phyloP scores from a whole-genome alignment of 2,888 invertebrate species.

The Hirtodrosophila confusa region DNA sequence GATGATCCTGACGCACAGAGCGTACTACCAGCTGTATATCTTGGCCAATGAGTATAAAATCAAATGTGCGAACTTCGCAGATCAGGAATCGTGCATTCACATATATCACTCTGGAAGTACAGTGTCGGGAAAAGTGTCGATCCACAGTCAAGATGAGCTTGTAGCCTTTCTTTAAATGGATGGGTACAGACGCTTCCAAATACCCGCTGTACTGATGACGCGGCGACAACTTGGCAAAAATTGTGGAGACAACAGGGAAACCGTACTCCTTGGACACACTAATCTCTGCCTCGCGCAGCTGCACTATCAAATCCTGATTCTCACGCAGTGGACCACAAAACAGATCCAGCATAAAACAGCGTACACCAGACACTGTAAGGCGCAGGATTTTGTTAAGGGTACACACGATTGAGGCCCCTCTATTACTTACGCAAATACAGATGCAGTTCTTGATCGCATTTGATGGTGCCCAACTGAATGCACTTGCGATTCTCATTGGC shows the following conservation, averaged over 20 bases:
- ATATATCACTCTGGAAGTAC: constrained; percentile 56
- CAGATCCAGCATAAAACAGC: constrained; percentile 77
- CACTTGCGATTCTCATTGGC: constrained; percentile 70
- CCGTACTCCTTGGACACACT: constrained; percentile 64
- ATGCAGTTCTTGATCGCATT: constrained; percentile 42
- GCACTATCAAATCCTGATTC: constrained; percentile 69
- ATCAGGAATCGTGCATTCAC: constrained; percentile 79
- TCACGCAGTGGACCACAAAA: constrained; percentile 67
- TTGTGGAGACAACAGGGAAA: constrained; percentile 71
- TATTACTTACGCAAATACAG: constrained; percentile 59
- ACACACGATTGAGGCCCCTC: neutral
- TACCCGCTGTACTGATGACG: constrained; percentile 76
- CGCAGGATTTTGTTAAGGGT: too few relatives aligned
- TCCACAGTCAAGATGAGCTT: constrained; percentile 62
- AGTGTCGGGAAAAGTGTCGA: constrained; percentile 56
- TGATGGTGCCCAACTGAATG: constrained; percentile 51
- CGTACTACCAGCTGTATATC: constrained; percentile 69
- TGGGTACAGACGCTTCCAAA: constrained; percentile 14
- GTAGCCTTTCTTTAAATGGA: constrained; percentile 40
- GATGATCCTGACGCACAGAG: constrained; percentile 19
- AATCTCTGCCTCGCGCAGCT: constrained; percentile 71
- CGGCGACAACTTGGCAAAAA: constrained; percentile 75
- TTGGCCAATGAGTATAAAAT: constrained; percentile 77
- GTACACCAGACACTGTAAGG: constrained; percentile 61
- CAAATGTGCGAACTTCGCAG: constrained; percentile 59